These are phyloP conservation scores for Rhinogobius similis DNA, from an alignment of 2,113 vertebrate genomes.

Conservation along the genomic window DNA sequence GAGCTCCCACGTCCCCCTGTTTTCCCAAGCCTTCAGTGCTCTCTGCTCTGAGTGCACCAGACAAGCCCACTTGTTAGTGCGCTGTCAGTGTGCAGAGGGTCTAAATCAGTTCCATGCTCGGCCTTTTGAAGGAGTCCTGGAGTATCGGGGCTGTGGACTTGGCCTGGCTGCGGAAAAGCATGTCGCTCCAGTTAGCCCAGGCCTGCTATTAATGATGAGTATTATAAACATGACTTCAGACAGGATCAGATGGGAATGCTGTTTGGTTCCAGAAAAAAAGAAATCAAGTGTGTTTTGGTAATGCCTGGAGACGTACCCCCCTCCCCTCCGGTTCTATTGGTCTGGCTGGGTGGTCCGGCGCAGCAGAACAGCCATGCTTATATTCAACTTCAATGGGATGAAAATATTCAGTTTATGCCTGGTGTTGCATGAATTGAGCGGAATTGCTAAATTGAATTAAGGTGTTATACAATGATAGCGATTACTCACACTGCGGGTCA, in stretches of 20 bases:
- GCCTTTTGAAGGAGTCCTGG: slow-evolving; percentile 42
- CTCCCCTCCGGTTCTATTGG: slow-evolving; percentile 63
- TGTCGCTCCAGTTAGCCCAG: slow-evolving; percentile 66
- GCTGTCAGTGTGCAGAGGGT: slow-evolving; percentile 54
- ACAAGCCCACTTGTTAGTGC: slow-evolving; percentile 64
- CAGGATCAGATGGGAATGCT: slow-evolving; percentile 78
- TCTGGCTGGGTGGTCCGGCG: slow-evolving; percentile 77
- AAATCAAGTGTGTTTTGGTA: slow-evolving; percentile 76
- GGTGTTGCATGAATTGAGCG: slow-evolving; percentile 53
- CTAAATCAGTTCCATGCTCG: slow-evolving; percentile 69
- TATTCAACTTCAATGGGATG: slow-evolving; percentile 72
- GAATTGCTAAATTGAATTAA: slow-evolving; percentile 75
- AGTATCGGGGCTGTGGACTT: slow-evolving; percentile 56
- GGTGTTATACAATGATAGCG: slow-evolving; percentile 67
- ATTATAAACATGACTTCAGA: slow-evolving; percentile 77
- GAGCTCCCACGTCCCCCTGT: slow-evolving; percentile 14
- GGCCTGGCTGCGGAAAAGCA: slow-evolving; percentile 56
- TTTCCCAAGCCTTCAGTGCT: slow-evolving; percentile 16
- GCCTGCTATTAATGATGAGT: slow-evolving; percentile 80
- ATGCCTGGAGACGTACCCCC: slow-evolving; percentile 71
- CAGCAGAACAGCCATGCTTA: slow-evolving; percentile 70
- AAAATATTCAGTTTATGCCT: slow-evolving; percentile 69
- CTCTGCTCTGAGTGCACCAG: slow-evolving; percentile 40
- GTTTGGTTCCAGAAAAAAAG: slow-evolving; percentile 77
- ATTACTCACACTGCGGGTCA: slow-evolving; percentile 65